Evolutionary conservation across 1,140 invertebrate species (phyloP).

Genomic region (Pteromalus puparum): DNA sequence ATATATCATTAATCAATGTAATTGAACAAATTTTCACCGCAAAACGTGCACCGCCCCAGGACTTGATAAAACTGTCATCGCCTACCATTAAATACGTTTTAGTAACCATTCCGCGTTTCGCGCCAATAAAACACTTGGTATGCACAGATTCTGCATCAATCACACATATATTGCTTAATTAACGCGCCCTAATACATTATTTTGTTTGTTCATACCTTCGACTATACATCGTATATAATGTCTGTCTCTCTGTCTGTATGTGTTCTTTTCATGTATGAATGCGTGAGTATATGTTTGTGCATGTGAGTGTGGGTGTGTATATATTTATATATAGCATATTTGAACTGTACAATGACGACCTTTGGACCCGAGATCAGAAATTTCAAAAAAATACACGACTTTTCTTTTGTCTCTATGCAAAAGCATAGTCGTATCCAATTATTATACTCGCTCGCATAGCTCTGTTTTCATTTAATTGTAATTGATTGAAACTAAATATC

Average conservation of each 20-base stretch:
- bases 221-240: not conserved
- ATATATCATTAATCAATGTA: not conserved
- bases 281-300: not conserved
- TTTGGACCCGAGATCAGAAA: conserved; percentile 72
- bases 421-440: conserved; percentile 38
- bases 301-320: not conserved
- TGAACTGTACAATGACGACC: conserved; percentile 65
- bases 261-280: not conserved
- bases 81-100: not conserved
- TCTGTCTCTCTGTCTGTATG: not conserved
- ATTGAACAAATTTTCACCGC: conserved; percentile 3
- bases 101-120: conserved; percentile 16
- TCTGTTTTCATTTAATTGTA: not conserved
- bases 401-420: conserved; percentile 47
- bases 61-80: conserved; percentile 22
- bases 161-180: conserved; percentile 41
- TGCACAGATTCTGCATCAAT: not conserved
- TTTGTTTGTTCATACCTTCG: conserved; percentile 14
- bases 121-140: conserved; percentile 4
- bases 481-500: not conserved
- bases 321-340: conserved; percentile 57
- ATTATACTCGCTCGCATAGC: not conserved
- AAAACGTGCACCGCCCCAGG: not conserved
- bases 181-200: conserved; percentile 30
- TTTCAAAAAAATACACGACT: conserved; percentile 65